These are phyloP conservation scores for Osmerus eperlanus DNA, from an alignment of 2,113 vertebrate genomes.

Conservation along the genomic window DNA sequence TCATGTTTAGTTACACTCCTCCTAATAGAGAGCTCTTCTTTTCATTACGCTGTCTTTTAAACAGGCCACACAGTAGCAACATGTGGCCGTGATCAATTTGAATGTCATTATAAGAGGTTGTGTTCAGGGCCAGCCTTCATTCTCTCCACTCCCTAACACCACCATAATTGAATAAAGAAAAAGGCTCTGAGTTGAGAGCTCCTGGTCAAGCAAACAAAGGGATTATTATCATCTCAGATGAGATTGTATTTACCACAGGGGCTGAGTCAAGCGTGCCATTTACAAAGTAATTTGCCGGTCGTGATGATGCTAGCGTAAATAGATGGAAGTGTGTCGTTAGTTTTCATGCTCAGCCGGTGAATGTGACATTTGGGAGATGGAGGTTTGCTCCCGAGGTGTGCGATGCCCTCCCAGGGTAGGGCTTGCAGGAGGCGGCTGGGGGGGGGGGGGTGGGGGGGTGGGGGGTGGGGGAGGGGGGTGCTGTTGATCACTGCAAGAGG, in stretches of 20 bases:
- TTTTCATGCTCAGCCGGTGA: constrained; percentile 16
- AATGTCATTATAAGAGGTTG: constrained; percentile 69
- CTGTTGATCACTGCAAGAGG: constrained; percentile 18
- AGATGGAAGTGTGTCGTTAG: constrained; percentile 56
- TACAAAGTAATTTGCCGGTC: constrained; percentile 61
- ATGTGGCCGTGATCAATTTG: constrained; percentile 71
- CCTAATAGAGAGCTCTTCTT: constrained; percentile 62
- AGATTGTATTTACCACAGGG: constrained; percentile 68
- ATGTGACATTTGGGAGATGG: constrained; percentile 43
- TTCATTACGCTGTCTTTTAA: constrained; percentile 67
- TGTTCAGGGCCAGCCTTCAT: constrained; percentile 59
- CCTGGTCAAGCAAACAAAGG: constrained; percentile 69
- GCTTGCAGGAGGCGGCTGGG: neutral
- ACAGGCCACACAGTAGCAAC: constrained; percentile 52
- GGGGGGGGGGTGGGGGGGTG: neutral
- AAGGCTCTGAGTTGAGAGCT: constrained; percentile 51
- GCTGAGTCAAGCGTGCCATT: constrained; percentile 55
- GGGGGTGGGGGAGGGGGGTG: neutral
- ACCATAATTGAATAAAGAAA: constrained; percentile 68
- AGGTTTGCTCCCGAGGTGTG: constrained; percentile 31
- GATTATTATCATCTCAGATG: constrained; percentile 67
- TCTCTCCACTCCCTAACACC: constrained; percentile 56
- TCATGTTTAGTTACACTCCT: constrained; percentile 68
- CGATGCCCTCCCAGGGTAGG: constrained; percentile 14
- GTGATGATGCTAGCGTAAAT: constrained; percentile 62